A percentile compares a stretch with the other conserved stretches of the same genome.
Evolutionary conservation across 1,140 invertebrate species (phyloP).

Genomic region (Rhopalosiphum maidis): DNA sequence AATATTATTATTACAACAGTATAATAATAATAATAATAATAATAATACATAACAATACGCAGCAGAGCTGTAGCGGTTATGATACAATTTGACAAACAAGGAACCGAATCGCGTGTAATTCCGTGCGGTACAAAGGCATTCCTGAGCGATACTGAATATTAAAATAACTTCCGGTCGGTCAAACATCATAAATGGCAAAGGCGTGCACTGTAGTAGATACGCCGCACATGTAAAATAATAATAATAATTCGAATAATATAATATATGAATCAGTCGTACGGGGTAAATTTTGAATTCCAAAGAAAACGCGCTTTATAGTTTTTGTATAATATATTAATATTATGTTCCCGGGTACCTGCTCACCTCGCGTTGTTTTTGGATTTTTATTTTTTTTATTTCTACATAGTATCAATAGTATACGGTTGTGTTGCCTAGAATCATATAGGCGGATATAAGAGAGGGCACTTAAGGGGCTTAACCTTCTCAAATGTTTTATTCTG

Average conservation of each 20-base stretch:
- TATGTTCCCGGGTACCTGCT: neutral
- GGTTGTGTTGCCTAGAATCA: neutral
- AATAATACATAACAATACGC: constrained; percentile 31
- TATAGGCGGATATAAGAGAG: neutral
- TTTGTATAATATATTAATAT: constrained; percentile 12
- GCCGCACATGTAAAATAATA: neutral
- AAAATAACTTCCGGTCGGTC: constrained; percentile 57
- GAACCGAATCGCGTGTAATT: constrained; percentile 51
- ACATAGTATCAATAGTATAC: neutral
- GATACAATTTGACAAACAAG: constrained; percentile 54
- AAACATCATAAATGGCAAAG: constrained; percentile 53
- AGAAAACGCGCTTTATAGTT: constrained; percentile 36
- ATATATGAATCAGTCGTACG: constrained; percentile 24
- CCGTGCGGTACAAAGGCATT: constrained; percentile 46
- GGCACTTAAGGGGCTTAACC: neutral
- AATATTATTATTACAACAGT: constrained; percentile 13
- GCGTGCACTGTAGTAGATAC: constrained; percentile 21
- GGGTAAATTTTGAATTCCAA: constrained; percentile 35
- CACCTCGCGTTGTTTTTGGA: neutral
- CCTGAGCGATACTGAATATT: constrained; percentile 51
- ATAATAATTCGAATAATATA: constrained; percentile 19
- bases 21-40: constrained; percentile 37
- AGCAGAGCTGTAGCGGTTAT: constrained; percentile 15
- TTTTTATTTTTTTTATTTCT: neutral
- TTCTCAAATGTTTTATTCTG: neutral